phyloP scores from a whole-genome alignment of 2,888 invertebrate species.

The Calliscelio sp. region DNA sequence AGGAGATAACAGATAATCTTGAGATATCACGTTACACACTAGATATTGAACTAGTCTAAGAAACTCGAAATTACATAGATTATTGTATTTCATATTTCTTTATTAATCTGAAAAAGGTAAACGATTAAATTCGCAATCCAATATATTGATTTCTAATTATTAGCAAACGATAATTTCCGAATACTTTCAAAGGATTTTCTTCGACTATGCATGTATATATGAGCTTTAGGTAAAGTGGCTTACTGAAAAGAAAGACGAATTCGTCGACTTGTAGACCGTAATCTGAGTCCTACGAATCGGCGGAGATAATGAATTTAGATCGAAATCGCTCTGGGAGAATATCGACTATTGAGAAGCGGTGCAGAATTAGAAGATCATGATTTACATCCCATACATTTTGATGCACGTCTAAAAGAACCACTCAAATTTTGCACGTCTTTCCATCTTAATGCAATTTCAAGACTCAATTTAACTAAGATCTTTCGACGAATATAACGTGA shows the following conservation, averaged over 20 bases:
- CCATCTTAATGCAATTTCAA: constrained; percentile 61
- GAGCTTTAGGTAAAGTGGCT: constrained; percentile 57
- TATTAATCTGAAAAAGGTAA: no score
- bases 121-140: no score
- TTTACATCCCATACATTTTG: constrained; percentile 72
- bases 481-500: constrained; percentile 17
- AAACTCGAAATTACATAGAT: no score
- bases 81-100: no score
- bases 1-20: no score
- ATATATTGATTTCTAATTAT: no score
- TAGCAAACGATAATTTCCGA: no score
- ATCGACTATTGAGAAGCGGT: constrained; percentile 64
- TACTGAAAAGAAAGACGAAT: constrained; percentile 63
- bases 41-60: no score
- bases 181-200: no score
- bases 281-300: constrained; percentile 58
- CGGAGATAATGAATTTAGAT: constrained; percentile 70
- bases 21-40: no score
- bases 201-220: constrained; percentile 27
- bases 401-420: constrained; percentile 62
- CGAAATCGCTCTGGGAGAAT: constrained; percentile 55
- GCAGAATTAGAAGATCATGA: constrained; percentile 66
- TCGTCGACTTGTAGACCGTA: constrained; percentile 58
- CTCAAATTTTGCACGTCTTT: constrained; percentile 62
- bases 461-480: constrained; percentile 50